These are phyloP conservation scores for Periophthalmus modestus DNA, from an alignment of 2,113 vertebrate genomes.

Conservation along the genomic window DNA sequence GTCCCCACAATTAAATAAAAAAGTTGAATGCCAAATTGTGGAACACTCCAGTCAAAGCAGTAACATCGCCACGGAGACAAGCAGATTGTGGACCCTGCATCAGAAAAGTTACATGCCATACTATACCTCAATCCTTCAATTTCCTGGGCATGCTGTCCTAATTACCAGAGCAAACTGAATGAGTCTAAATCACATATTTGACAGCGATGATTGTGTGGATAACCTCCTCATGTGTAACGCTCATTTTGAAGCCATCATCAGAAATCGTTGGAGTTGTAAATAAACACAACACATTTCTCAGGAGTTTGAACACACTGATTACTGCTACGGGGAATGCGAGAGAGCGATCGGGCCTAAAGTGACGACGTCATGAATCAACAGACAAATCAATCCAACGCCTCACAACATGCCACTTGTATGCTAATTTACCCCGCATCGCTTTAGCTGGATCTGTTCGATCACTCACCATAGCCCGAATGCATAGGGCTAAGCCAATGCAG, in stretches of 20 bases:
- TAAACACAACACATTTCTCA: slow-evolving; percentile 36
- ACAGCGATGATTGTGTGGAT: slow-evolving; percentile 13
- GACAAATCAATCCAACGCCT: slow-evolving; percentile 37
- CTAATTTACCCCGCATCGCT: slow-evolving; percentile 30
- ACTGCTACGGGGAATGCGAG: slow-evolving; percentile 24
- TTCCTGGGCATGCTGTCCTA: slow-evolving; percentile 1
- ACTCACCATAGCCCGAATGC: slow-evolving; percentile 31
- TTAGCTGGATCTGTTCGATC: slow-evolving; percentile 21
- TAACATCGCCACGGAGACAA: too few species aligned
- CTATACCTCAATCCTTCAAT: background rate
- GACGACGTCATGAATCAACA: slow-evolving; percentile 31
- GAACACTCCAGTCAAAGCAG: background rate
- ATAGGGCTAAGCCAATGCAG: slow-evolving; percentile 27
- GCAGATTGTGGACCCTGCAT: too few species aligned
- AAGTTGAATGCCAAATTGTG: background rate
- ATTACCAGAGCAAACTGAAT: slow-evolving; percentile 25
- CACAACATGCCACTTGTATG: slow-evolving; percentile 28
- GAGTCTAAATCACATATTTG: slow-evolving; percentile 13
- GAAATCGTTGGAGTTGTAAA: slow-evolving; percentile 47
- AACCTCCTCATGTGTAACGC: slow-evolving; percentile 25
- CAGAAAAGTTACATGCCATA: background rate
- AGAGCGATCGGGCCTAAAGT: slow-evolving; percentile 28
- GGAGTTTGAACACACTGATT: slow-evolving; percentile 28
- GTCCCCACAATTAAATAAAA: too few species aligned
- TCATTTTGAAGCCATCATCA: slow-evolving; percentile 51